A percentile compares a stretch with the other conserved stretches of the same genome.
phyloP scores from a whole-genome alignment of 2,113 vertebrate genomes.

The Mustelus asterias region DNA sequence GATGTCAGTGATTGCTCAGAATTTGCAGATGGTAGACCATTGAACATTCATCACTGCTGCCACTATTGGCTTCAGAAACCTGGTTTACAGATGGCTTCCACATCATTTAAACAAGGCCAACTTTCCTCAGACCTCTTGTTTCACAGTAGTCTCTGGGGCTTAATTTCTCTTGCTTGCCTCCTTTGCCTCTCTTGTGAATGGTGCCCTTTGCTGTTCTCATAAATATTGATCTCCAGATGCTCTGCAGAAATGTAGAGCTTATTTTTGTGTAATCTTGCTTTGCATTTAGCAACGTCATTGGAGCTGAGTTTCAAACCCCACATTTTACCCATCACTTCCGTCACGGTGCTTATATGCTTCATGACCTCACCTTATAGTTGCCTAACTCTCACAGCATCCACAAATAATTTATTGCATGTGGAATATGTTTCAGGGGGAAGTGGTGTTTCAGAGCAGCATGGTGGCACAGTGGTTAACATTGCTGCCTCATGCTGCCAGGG shows the following conservation, averaged over 20 bases:
- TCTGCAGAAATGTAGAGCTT: neutral
- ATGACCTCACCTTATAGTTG: neutral
- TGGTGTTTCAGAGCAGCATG: no score
- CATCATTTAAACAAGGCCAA: neutral
- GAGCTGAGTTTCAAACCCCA: neutral
- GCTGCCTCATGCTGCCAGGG: no score
- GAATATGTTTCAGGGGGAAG: neutral
- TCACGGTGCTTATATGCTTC: neutral
- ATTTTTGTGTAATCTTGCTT: neutral
- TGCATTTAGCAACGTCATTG: neutral
- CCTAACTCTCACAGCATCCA: neutral
- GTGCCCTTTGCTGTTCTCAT: neutral
- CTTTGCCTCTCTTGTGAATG: neutral
- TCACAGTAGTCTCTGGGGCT: neutral
- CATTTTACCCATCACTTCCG: neutral
- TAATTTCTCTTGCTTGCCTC: neutral
- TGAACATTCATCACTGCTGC: neutral
- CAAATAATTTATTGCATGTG: neutral
- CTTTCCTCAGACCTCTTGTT: neutral
- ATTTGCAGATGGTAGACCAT: neutral
- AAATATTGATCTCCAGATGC: constrained; percentile 25
- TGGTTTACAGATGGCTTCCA: neutral
- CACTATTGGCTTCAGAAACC: neutral
- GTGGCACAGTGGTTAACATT: no score
- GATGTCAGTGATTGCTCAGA: neutral